Evolutionary conservation across 92 coral and sea anemone species (phyloP).

Genomic region (Virgularia gustaviana): DNA sequence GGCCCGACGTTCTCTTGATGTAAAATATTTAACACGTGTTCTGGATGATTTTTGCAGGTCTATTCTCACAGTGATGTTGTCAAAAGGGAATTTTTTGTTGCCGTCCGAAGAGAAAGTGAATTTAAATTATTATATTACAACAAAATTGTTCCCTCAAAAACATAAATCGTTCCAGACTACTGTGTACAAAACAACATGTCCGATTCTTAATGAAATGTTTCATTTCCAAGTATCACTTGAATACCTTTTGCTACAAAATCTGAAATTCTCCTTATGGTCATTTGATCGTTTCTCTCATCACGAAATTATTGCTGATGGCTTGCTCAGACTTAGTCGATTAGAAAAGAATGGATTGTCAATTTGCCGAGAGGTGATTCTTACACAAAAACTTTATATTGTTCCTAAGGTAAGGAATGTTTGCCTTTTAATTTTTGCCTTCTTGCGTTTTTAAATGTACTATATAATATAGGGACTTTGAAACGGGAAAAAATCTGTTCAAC

Average conservation of each 20-base stretch:
- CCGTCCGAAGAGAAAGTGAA: conserved; percentile 52
- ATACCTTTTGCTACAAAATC: conserved; percentile 63
- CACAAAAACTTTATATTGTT: conserved; percentile 37
- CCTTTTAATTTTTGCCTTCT: too few species aligned
- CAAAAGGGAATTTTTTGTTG: conserved; percentile 45
- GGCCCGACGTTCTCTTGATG: not conserved
- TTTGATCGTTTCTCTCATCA: conserved; percentile 97
- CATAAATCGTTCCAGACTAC: conserved; percentile 78
- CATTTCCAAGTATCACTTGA: conserved; percentile 66
- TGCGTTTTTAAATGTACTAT: too few species aligned
- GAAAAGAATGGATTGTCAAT: conserved; percentile 85
- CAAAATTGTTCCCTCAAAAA: conserved; percentile 70
- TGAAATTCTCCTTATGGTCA: conserved; percentile 71
- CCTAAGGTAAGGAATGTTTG: conserved; percentile 44
- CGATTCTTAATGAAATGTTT: conserved; percentile 68
- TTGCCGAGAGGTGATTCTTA: conserved; percentile 62
- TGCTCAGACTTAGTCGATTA: conserved; percentile 64
- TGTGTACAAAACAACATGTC: conserved; percentile 38
- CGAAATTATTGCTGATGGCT: conserved; percentile 72
- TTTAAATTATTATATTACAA: conserved; percentile 68
- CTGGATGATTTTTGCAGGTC: conserved; percentile 42
- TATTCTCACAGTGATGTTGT: conserved; percentile 57
- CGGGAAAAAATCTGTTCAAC: too few species aligned
- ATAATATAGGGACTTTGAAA: too few species aligned
- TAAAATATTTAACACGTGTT: not conserved